Evolutionary conservation across 2,888 invertebrate genomes (phyloP), one percentile per base, ranked within the genome.

Genomic region (Phyto melanocephala): DNA sequence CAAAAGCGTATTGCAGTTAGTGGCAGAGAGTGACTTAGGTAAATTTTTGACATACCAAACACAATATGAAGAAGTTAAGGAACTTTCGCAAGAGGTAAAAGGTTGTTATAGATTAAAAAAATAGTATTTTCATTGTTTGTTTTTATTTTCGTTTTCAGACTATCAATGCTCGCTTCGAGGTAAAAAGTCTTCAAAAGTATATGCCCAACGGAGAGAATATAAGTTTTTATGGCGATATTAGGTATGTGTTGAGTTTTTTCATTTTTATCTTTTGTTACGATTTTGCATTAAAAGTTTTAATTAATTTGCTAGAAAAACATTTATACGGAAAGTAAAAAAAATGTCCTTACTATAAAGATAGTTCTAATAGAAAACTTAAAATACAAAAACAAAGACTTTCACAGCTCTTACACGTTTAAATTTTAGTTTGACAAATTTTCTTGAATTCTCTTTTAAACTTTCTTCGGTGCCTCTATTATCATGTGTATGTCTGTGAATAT

Each of bases 141-240:
- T n/a, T 47, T 15, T 42, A 40, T 52, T 35, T 60, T 11, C 50
- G 6, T 54, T 42, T 74, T 15, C 15, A 79, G 75, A 54, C 60
- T 6, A 20, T 10, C n/a, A 8, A 6, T 3, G 45, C 70, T 28
- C 5, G 1, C 7, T 33, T 76, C 7, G 17, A 68, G 5, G 47
- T 82, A 4, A 52, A 58, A 35, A 71, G 82, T 22, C 54, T 82
- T 13, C 15, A 7, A 2, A 22, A 47, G 5, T 82, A 62, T 40
- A 88, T 89, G 88, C 68, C 84, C 11, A 63, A 84, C 11, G 85
- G 85, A 71, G 77, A 86, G 4, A 72, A 33, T 0, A 85, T 86
- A 37, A 50, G 78, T 8, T 85, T 90, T 17, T 90, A 87, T 65
- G 90, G 90, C 1, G 84, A 87, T 35, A 22, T 58, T 15, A 63